Conservation (phyloP, 1,140 invertebrate species). For the Maconellicoccus hirsutus region DNA sequence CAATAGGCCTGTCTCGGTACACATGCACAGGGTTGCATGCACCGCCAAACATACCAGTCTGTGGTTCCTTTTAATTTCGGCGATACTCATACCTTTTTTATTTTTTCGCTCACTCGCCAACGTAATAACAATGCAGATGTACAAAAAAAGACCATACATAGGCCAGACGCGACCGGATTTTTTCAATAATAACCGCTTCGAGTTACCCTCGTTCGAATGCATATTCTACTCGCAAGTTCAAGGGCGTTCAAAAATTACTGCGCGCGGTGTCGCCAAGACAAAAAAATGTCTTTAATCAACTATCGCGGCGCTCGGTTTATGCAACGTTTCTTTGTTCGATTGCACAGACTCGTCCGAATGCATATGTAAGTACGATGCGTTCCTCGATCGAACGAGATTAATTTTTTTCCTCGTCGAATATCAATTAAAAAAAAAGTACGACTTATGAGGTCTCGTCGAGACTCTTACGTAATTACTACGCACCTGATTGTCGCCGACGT, state of each 20-base stretch:
- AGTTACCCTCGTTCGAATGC: not conserved
- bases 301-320: no score
- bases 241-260: slow-evolving; percentile 2
- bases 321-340: no score
- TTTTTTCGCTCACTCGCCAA: not conserved
- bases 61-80: not conserved
- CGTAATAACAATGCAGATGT: not conserved
- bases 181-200: slow-evolving; percentile 3
- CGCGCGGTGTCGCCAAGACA: not conserved
- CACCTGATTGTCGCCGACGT: no score
- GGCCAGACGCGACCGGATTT: not conserved
- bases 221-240: not conserved
- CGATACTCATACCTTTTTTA: not conserved
- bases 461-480: no score
- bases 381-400: no score
- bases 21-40: not conserved
- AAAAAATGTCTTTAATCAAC: no score
- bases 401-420: no score
- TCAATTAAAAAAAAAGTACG: no score
- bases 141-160: not conserved
- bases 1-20: not conserved
- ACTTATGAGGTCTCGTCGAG: no score
- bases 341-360: no score
- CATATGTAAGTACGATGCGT: no score
- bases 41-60: not conserved